Percentiles rank a stretch among this genome's conserved stretches.
These are phyloP conservation scores for Tenualosa ilisha DNA, from an alignment of 2,797 vertebrate species.

Conservation along the genomic window DNA sequence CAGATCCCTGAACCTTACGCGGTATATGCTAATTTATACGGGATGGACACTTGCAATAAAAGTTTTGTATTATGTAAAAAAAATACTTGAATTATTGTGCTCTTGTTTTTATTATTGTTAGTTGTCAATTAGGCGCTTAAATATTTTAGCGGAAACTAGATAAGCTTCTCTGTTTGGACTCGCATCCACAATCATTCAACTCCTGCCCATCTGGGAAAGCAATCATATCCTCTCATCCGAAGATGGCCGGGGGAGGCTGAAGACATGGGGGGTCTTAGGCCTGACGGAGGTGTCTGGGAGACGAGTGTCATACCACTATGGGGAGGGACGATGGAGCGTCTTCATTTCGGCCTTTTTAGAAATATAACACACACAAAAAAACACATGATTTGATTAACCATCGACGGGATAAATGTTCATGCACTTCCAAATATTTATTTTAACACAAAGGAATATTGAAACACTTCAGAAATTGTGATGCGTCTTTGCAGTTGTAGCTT, in stretches of 20 bases:
- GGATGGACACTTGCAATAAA: not conserved
- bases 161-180: not conserved
- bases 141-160: not conserved
- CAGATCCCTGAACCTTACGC: not conserved
- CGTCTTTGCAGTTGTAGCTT: not conserved
- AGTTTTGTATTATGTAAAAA: constrained; percentile 1
- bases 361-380: not conserved
- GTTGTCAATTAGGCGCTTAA: not conserved
- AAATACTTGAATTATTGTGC: not conserved
- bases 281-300: not conserved
- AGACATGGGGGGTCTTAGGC: constrained; percentile 17
- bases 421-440: not conserved
- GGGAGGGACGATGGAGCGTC: not conserved
- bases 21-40: not conserved
- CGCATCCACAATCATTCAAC: not conserved
- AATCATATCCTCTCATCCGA: not conserved
- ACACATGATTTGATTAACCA: not conserved
- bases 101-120: not conserved
- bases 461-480: not conserved
- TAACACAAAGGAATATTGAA: not conserved
- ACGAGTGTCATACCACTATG: not conserved
- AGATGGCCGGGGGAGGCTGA: constrained; percentile 1
- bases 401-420: not conserved
- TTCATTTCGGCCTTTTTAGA: constrained; percentile 15
- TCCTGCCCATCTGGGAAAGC: not conserved